phyloP scores from a whole-genome alignment of 2,113 vertebrate genomes.

The Trachemys scripta region DNA sequence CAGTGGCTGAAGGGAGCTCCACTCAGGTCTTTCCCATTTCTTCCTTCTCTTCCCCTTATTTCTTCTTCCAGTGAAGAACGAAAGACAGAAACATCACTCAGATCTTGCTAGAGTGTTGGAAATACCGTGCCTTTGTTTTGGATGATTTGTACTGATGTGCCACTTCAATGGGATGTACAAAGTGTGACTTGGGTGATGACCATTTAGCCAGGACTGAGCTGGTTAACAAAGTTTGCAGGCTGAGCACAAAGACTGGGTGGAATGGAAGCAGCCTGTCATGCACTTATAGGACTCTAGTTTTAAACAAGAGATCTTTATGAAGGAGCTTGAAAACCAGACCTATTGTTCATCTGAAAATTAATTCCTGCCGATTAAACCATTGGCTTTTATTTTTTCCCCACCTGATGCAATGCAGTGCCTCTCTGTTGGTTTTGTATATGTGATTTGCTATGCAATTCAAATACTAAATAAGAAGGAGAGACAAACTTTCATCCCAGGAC shows the following conservation, averaged over 20 bases:
- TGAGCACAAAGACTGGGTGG: slow-evolving; percentile 24
- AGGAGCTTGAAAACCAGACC: neutral
- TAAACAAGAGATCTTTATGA: neutral
- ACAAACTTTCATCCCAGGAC: slow-evolving; percentile 48
- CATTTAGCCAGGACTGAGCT: neutral
- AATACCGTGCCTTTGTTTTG: slow-evolving; percentile 71
- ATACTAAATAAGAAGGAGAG: slow-evolving; percentile 62
- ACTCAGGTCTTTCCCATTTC: neutral
- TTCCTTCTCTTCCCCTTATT: neutral
- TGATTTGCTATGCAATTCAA: slow-evolving; percentile 75
- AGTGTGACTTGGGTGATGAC: neutral
- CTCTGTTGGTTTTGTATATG: slow-evolving; percentile 57
- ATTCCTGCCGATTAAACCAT: slow-evolving; percentile 22
- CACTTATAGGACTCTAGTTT: neutral
- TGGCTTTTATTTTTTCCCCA: neutral
- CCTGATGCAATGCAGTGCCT: slow-evolving; percentile 54
- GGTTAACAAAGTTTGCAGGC: slow-evolving; percentile 43
- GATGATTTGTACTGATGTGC: slow-evolving; percentile 33
- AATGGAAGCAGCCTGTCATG: slow-evolving; percentile 41
- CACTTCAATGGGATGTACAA: slow-evolving; percentile 63
- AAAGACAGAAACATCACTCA: neutral
- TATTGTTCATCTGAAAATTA: slow-evolving; percentile 46
- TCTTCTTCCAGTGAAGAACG: slow-evolving; percentile 18
- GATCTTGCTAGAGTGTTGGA: slow-evolving; percentile 36
- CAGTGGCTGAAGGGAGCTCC: slow-evolving; percentile 2